Conservation (phyloP, 2,888 invertebrate species). For the Temnothorax rugatulus region DNA sequence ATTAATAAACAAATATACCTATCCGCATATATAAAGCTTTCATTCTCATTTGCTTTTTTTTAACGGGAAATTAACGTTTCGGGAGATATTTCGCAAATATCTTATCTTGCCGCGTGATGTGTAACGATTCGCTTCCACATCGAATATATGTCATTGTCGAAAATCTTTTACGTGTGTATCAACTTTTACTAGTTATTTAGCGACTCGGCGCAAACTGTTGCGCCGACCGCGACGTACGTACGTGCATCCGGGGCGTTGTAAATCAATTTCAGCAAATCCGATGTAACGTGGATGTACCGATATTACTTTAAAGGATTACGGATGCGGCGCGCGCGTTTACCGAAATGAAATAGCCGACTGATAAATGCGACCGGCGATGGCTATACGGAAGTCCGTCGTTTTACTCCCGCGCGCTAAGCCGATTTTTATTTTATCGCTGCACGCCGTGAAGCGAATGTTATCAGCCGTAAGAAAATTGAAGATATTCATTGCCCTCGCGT, state of each 20-base stretch:
- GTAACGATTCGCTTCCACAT: neutral
- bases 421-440: conserved; percentile 47
- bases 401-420: conserved; percentile 50
- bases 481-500: conserved; percentile 25
- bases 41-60: neutral
- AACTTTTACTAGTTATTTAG: conserved; percentile 32
- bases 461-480: conserved; percentile 42
- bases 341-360: conserved; percentile 51
- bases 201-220: neutral
- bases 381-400: conserved; percentile 43
- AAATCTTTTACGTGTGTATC: neutral
- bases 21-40: too few species aligned
- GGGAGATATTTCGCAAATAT: neutral
- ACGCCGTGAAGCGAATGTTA: conserved; percentile 40
- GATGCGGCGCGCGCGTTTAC: conserved; percentile 36
- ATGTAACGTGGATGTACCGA: conserved; percentile 37
- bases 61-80: neutral
- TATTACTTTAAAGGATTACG: conserved; percentile 53
- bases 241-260: conserved; percentile 28
- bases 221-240: neutral
- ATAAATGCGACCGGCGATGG: conserved; percentile 38
- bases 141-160: neutral
- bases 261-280: conserved; percentile 49
- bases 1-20: too few species aligned
- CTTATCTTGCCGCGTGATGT: neutral